Percentiles rank a stretch among this genome's conserved stretches.
These are phyloP conservation scores for Neomorphus geoffroyi DNA, from an alignment of 2,797 vertebrate species.

Conservation along the genomic window DNA sequence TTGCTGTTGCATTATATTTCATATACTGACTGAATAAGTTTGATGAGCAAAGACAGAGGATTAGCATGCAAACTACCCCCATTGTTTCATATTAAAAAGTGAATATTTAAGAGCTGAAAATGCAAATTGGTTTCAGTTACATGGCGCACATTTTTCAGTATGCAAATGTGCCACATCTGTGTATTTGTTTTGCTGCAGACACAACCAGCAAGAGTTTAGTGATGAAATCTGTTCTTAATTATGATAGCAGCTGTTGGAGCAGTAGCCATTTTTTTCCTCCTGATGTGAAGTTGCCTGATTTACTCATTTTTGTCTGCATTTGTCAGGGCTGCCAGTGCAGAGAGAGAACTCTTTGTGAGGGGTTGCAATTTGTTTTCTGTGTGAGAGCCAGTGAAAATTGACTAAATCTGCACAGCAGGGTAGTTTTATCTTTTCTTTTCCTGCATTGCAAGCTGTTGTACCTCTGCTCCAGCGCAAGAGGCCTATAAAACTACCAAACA, in stretches of 20 bases:
- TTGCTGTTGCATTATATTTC: slow-evolving; percentile 41
- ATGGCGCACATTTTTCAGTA: slow-evolving; percentile 65
- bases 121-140: slow-evolving; percentile 71
- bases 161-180: slow-evolving; percentile 81
- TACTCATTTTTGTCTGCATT: slow-evolving; percentile 78
- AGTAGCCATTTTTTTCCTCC: slow-evolving; percentile 74
- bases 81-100: slow-evolving; percentile 71
- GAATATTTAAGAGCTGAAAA: slow-evolving; percentile 70
- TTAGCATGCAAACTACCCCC: slow-evolving; percentile 55
- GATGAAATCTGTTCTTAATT: slow-evolving; percentile 86
- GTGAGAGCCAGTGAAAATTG: slow-evolving; percentile 76
- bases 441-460: slow-evolving; percentile 75
- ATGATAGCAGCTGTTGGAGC: slow-evolving; percentile 81
- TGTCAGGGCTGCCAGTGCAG: slow-evolving; percentile 76
- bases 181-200: slow-evolving; percentile 82
- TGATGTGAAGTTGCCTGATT: slow-evolving; percentile 79
- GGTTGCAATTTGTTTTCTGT: slow-evolving; percentile 80
- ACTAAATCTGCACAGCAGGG: slow-evolving; percentile 77
- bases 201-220: slow-evolving; percentile 80
- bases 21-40: slow-evolving; percentile 47
- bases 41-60: slow-evolving; percentile 58
- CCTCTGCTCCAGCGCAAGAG: slow-evolving; percentile 74
- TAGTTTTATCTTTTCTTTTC: slow-evolving; percentile 75
- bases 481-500: slow-evolving; percentile 76
- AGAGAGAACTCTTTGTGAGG: slow-evolving; percentile 75